Evolutionary conservation across 1,140 invertebrate genomes (phyloP), one percentile per base, ranked within the genome.

Genomic region (Tyrophagus putrescentiae): DNA sequence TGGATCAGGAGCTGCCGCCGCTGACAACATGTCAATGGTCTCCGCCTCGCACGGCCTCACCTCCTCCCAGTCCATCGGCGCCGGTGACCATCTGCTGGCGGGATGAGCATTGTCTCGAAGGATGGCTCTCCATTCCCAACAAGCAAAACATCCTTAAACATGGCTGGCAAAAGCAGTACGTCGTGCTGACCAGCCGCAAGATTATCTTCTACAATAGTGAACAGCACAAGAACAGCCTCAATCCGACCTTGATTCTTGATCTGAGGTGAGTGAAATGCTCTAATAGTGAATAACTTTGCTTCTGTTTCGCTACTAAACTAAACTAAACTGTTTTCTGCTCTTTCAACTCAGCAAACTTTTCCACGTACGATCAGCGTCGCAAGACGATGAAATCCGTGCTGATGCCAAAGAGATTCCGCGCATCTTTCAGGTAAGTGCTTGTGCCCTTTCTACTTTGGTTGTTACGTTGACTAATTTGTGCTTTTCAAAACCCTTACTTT

Each of bases 191-290:
- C 18, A 92, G 87, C 60, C 85, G 87, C 68, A 96, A 96, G 74
- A 93, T 98, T 56, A 88, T 97, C 45, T 98, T 98, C 76, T 98
- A 95, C 70, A 93, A 94, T 74, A 84, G 83, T 23, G 91, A 96
- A 73, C 85, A 77, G 67, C 90, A 95, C 69, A 94, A 94, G 72
- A 82, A 87, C 72, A 94, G 95, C 68, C 85, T 89, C 11, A 88
- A 92, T 78, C 92, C 93, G n/a, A 82, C 86, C 13, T n/a, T 39
- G 13, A 39, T 39, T 39, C 36, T 39, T 39, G 36, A 39, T 39
- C n/a, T 39, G 13, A 39, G n/a, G 36, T n/a, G n/a, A n/a, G n/a
- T n/a, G 1, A 36, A n/a, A n/a, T n/a, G n/a, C 3, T 4, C n/a
- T 58, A 18, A n/a, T n/a, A n/a, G n/a, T n/a, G n/a, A n/a, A n/a